phyloP scores from a whole-genome alignment of 2,113 vertebrate species.

The Nothoprocta pentlandii region DNA sequence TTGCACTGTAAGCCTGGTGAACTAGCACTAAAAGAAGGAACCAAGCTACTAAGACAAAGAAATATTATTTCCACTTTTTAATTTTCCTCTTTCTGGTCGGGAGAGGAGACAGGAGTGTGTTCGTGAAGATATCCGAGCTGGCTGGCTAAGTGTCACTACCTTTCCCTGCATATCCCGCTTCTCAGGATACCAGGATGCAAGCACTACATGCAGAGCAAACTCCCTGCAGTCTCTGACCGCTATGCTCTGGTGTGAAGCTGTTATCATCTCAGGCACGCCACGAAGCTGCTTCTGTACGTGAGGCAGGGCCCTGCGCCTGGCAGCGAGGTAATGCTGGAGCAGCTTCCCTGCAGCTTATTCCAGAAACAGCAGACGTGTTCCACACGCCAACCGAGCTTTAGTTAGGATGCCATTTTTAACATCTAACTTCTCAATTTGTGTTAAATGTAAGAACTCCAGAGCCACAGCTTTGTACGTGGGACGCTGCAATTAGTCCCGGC shows the following conservation, averaged over 20 bases:
- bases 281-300: background rate
- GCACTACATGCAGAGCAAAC: background rate
- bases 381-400: background rate
- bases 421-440: background rate
- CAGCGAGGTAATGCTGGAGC: background rate
- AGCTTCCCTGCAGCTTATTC: background rate
- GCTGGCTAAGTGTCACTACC: background rate
- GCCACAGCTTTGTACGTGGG: background rate
- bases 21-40: background rate
- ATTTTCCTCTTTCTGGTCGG: slow-evolving; percentile 12
- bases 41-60: background rate
- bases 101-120: background rate
- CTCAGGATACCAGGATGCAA: background rate
- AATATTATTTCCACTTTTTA: background rate
- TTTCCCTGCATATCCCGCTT: background rate
- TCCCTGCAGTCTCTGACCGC: background rate
- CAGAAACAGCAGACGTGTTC: background rate
- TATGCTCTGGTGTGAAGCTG: background rate
- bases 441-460: background rate
- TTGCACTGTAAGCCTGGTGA: background rate
- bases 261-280: fast-evolving
- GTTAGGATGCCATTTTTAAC: background rate
- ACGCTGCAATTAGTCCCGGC: background rate
- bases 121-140: background rate
- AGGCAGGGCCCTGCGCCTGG: background rate